Percentiles rank a stretch among this genome's conserved stretches.
Conservation (phyloP, 1,140 invertebrate genomes). For the Neomicropteryx cornuta region DNA sequence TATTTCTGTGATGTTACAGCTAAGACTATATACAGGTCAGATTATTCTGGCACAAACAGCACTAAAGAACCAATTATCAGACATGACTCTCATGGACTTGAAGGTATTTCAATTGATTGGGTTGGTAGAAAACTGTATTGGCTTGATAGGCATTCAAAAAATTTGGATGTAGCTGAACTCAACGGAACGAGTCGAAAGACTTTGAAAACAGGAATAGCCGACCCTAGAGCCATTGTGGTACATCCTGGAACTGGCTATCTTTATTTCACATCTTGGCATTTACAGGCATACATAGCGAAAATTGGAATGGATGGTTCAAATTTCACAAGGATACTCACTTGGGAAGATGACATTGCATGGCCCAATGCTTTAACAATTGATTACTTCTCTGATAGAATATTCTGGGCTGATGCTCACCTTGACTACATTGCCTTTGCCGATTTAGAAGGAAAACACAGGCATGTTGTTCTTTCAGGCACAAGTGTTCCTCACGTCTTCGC, state of each 20-base stretch:
- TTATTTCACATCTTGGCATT: conserved; percentile 94
- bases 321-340: conserved; percentile 78
- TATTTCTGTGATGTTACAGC: conserved; percentile 94
- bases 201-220: conserved; percentile 73
- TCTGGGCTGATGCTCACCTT: conserved; percentile 97
- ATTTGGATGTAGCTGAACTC: conserved; percentile 84
- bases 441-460: conserved; percentile 76
- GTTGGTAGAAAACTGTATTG: conserved; percentile 93
- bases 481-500: conserved; percentile 92
- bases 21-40: conserved; percentile 77
- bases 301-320: conserved; percentile 95
- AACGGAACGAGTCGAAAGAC: conserved; percentile 88
- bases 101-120: conserved; percentile 97
- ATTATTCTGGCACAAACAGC: conserved; percentile 36
- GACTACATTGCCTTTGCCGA: conserved; percentile 94
- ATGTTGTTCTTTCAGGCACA: conserved; percentile 67
- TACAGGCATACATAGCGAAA: conserved; percentile 94
- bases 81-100: conserved; percentile 88
- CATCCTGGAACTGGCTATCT: conserved; percentile 91
- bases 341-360: conserved; percentile 94
- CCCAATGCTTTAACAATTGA: conserved; percentile 96
- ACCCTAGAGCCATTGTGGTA: conserved; percentile 88
- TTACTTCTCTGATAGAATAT: conserved; percentile 88
- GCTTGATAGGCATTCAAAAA: conserved; percentile 92
- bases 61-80: conserved; percentile 75